A percentile compares a stretch with the other conserved stretches of the same genome.
Conservation (phyloP, 2,113 vertebrate genomes). For the Oxyura jamaicensis region DNA sequence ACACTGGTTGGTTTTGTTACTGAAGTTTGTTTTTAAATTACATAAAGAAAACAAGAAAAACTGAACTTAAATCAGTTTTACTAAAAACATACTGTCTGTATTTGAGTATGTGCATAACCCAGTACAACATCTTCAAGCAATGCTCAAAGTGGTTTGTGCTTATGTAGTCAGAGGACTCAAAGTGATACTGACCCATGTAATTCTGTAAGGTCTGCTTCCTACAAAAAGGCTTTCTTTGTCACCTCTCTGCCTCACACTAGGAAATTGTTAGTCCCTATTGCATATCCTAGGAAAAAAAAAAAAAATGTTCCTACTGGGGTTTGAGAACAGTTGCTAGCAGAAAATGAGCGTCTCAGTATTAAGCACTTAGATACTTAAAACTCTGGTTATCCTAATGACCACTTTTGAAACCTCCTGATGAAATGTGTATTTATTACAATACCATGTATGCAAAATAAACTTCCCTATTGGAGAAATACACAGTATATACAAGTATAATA, state of each 20-base stretch:
- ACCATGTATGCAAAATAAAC: neutral
- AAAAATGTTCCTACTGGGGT: neutral
- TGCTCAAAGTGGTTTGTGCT: neutral
- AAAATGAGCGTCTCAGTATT: neutral
- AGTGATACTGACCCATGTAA: neutral
- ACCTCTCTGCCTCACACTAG: neutral
- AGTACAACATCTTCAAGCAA: neutral
- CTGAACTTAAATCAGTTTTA: neutral
- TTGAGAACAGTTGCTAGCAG: neutral
- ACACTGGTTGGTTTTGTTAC: neutral
- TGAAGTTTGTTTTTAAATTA: neutral
- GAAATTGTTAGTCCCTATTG: neutral
- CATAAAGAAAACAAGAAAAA: neutral
- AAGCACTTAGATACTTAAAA: neutral
- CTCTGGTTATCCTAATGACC: neutral
- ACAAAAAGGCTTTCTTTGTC: neutral
- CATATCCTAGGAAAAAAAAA: neutral
- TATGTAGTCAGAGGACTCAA: neutral
- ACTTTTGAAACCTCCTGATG: neutral
- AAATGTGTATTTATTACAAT: neutral
- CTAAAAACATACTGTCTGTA: neutral
- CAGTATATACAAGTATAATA: neutral
- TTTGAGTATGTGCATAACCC: neutral
- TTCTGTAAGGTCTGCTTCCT: neutral
- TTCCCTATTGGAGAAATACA: neutral